A percentile compares a stretch with the other conserved stretches of the same genome.
Evolutionary conservation across 2,888 invertebrate species (phyloP).

Genomic region (Miltochrista miniata): DNA sequence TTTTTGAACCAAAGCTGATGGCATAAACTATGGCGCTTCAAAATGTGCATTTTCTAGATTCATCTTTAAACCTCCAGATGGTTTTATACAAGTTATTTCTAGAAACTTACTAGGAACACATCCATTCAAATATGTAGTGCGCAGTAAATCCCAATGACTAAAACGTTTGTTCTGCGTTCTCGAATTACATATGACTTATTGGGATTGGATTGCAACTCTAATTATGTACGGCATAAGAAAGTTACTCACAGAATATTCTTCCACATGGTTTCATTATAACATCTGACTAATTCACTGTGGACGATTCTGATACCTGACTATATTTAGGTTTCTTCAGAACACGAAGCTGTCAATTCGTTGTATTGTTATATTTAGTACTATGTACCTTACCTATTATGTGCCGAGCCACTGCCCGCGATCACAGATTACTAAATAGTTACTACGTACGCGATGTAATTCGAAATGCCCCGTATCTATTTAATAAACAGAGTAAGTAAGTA

Average conservation of each 20-base stretch:
- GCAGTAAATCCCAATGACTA: constrained; percentile 10
- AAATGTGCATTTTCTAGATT: too few relatives aligned
- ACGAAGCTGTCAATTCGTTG: neutral
- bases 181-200: constrained; percentile 31
- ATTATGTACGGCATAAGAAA: constrained; percentile 15
- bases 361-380: too few relatives aligned
- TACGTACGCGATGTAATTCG: too few relatives aligned
- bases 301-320: constrained; percentile 8
- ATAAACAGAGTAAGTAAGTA: too few relatives aligned
- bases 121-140: constrained; percentile 1
- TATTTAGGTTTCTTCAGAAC: constrained; percentile 22
- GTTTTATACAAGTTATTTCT: neutral
- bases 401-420: too few relatives aligned
- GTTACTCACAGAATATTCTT: constrained; percentile 25
- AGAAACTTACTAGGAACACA: neutral
- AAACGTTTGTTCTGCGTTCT: constrained; percentile 15
- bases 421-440: too few relatives aligned
- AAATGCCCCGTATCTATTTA: too few relatives aligned
- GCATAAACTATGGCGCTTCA: too few relatives aligned
- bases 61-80: neutral
- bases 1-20: too few relatives aligned
- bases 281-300: constrained; percentile 29
- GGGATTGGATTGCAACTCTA: constrained; percentile 13
- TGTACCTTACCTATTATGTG: too few relatives aligned
- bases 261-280: constrained; percentile 9